Evolutionary conservation across 2,797 vertebrate species (phyloP).

Genomic region (Cryptoprocta ferox): DNA sequence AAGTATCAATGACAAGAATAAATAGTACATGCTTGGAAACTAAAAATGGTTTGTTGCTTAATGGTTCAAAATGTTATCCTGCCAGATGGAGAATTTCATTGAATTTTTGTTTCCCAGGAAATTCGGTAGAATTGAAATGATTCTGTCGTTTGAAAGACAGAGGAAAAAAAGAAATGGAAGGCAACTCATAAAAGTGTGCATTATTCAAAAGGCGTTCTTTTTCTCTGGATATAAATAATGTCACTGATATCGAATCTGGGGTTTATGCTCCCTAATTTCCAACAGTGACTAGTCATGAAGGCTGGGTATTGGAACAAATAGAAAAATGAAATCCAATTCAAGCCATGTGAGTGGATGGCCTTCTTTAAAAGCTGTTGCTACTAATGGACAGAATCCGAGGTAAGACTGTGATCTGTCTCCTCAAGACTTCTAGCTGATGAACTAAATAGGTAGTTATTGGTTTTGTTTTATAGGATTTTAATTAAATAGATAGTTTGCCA

Average conservation of each 20-base stretch:
- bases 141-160: not conserved
- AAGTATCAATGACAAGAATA: constrained; percentile 58
- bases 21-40: constrained; percentile 17
- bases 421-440: not conserved
- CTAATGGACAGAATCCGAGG: not conserved
- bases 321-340: not conserved
- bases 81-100: constrained; percentile 54
- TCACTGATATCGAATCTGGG: not conserved
- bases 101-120: constrained; percentile 60
- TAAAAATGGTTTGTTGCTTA: not conserved
- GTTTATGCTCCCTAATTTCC: not conserved
- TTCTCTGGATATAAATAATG: constrained; percentile 9
- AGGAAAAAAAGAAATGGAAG: constrained; percentile 30
- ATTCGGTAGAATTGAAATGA: constrained; percentile 33
- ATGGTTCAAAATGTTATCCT: constrained; percentile 68
- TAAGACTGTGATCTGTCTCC: not conserved
- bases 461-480: not conserved
- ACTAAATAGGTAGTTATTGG: not conserved
- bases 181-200: not conserved
- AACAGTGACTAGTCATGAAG: not conserved
- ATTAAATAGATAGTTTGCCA: not conserved
- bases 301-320: not conserved
- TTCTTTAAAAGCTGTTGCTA: not conserved
- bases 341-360: not conserved
- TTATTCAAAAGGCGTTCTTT: not conserved